phyloP scores from a whole-genome alignment of 2,888 invertebrate species.

The Drosophila imparisetae region DNA sequence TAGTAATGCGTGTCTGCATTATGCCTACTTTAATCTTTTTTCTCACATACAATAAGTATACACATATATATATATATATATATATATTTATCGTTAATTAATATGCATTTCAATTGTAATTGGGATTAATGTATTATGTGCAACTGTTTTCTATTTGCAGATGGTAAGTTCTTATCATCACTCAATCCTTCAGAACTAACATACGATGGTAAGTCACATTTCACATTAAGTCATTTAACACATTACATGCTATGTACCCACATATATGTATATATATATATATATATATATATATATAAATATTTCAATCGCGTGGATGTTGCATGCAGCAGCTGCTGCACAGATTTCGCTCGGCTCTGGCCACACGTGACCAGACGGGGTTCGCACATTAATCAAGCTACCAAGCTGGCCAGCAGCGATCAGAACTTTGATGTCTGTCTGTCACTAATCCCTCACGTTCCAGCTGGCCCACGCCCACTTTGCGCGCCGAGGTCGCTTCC shows the following conservation, averaged over 20 bases:
- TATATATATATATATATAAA: constrained; percentile 13
- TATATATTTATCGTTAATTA: constrained; percentile 30
- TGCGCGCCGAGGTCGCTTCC: constrained; percentile 70
- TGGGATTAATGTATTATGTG: constrained; percentile 30
- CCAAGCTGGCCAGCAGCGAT: constrained; percentile 42
- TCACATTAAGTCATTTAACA: constrained; percentile 81
- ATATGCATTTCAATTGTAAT: constrained; percentile 34
- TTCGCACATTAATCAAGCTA: constrained; percentile 71
- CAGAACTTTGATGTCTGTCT: constrained; percentile 31
- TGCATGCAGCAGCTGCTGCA: constrained; percentile 13
- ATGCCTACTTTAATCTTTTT: constrained; percentile 25
- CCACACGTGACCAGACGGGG: constrained; percentile 16
- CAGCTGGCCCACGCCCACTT: constrained; percentile 59
- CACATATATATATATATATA: background rate
- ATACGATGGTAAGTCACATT: constrained; percentile 85
- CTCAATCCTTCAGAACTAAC: constrained; percentile 85
- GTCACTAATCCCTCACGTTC: constrained; percentile 64
- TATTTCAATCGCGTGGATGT: background rate
- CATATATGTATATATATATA: background rate
- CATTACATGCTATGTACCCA: constrained; percentile 35
- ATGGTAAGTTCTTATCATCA: constrained; percentile 85
- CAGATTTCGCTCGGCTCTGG: background rate
- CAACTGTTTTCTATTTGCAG: constrained; percentile 79
- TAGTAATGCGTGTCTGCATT: constrained; percentile 39
- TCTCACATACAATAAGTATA: background rate